Base-by-base conservation (phyloP, 2,113 vertebrate genomes). In the Phalacrocorax pelagicus region DNA sequence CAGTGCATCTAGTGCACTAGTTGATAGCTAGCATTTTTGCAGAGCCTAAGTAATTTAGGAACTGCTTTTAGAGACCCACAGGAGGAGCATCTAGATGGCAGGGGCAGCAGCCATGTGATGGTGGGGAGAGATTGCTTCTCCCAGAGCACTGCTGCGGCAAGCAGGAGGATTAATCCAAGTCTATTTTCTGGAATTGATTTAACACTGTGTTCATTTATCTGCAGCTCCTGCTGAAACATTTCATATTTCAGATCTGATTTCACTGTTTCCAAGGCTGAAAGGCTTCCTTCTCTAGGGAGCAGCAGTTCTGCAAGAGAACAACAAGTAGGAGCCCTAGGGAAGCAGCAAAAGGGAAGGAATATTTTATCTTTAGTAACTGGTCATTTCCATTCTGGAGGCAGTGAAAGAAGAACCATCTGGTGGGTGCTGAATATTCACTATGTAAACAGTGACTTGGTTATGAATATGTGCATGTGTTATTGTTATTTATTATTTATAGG, bases 331-430 rank as follows among this genome's bases (percentile, higher is more conserved):
- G 86, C 87, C 91, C 80, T 89, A 46, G 90, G 90, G 86, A 96
- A 92, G 61, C 49, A 95, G 71, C 47, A 86, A 86, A 94, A 93
- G 54, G 89, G 74, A 96, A 96, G 90, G 78, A 91, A 95, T 94
- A 96, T 95, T 96, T 97, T 97, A 95, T 96, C 91, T 96, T 98
- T 96, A 93, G 91, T 81, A 97, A 96, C 91, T 92, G 96, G 97
- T 96, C 96, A 97, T 97, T 97, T 98, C 96, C 96, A 96, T 98
- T 98, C 94, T 88, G 91, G 63, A 97, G 81, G 42, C 82, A 93
- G 88, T n/a, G 75, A 96, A 94, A 90, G 81, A 88, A 82, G 52
- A 94, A 83, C 95, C 94, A 95, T 97, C 93, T 97, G 94, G 86
- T 93, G 52, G 42, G 24, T 94, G 71, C 81, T 96, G 96, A 96